Evolutionary conservation across 2,113 vertebrate genomes (phyloP).

Genomic region (Lepisosteus oculatus): DNA sequence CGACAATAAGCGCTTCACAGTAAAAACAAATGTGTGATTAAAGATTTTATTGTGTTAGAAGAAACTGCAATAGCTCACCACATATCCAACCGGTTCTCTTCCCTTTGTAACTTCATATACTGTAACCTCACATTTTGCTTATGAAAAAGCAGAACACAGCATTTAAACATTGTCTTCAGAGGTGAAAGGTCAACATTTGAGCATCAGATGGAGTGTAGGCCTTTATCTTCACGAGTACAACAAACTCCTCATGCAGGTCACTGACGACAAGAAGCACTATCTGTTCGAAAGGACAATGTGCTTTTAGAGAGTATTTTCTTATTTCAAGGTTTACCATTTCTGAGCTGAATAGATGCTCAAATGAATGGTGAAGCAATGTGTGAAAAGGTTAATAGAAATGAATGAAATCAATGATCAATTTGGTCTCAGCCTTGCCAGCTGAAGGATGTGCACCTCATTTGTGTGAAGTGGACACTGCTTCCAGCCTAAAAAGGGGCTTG

Average conservation of each 20-base stretch:
- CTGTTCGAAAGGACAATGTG: conserved; percentile 12
- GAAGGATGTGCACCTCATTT: conserved; percentile 13
- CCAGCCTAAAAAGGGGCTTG: conserved; percentile 35
- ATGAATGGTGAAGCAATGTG: conserved; percentile 40
- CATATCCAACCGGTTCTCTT: background rate
- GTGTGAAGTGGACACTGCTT: conserved; percentile 65
- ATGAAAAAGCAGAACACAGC: background rate
- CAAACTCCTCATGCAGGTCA: conserved; percentile 3
- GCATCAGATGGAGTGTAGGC: conserved; percentile 18
- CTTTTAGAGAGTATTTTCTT: conserved; percentile 19
- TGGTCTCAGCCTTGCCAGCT: background rate
- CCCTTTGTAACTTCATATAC: background rate
- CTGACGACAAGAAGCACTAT: background rate
- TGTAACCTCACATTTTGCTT: background rate
- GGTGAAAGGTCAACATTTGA: conserved; percentile 11
- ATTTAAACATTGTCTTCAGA: conserved; percentile 4
- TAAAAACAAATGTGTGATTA: too few relatives aligned
- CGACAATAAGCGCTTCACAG: too few relatives aligned
- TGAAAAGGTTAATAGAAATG: conserved; percentile 46
- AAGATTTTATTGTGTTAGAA: too few relatives aligned
- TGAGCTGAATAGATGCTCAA: conserved; percentile 39
- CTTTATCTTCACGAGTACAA: conserved; percentile 12
- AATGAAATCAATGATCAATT: conserved; percentile 58
- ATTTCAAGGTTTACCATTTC: conserved; percentile 16
- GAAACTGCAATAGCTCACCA: too few relatives aligned